phyloP scores from a whole-genome alignment of 1,140 invertebrate species.

The Hormaphis cornu region DNA sequence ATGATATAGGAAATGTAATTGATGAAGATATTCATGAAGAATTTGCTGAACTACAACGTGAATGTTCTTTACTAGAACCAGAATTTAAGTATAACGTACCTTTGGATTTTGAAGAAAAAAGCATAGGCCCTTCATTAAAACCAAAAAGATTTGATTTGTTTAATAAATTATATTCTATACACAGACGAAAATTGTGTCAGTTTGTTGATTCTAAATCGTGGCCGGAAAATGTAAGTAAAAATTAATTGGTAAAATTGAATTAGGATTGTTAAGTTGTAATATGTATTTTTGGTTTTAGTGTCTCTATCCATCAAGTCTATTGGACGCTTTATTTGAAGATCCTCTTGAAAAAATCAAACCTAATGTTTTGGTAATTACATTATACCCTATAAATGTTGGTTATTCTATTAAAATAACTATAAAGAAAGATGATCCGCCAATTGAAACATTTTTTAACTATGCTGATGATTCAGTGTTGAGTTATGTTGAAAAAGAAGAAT shows the following conservation, averaged over 20 bases:
- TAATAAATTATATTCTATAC: background rate
- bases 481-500: slow-evolving; percentile 73
- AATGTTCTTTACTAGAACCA: background rate
- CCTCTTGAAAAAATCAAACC: background rate
- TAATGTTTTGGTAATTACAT: slow-evolving; percentile 10
- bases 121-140: background rate
- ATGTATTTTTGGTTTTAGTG: slow-evolving; percentile 2
- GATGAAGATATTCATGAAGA: background rate
- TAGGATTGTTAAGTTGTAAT: background rate
- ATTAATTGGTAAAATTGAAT: background rate
- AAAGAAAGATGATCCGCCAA: background rate
- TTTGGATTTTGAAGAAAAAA: background rate
- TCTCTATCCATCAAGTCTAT: slow-evolving; percentile 10
- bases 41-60: slow-evolving; percentile 1
- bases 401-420: slow-evolving; percentile 11
- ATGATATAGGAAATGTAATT: background rate
- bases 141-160: background rate
- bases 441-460: slow-evolving; percentile 20
- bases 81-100: slow-evolving; percentile 4
- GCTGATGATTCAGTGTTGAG: background rate
- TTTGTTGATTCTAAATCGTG: slow-evolving; percentile 3
- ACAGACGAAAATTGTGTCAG: background rate
- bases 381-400: slow-evolving; percentile 1
- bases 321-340: slow-evolving; percentile 11
- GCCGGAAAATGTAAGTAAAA: slow-evolving; percentile 3